These are phyloP conservation scores for Sebastes goodei DNA, from an alignment of 2,797 vertebrate genomes.

Conservation along the genomic window DNA sequence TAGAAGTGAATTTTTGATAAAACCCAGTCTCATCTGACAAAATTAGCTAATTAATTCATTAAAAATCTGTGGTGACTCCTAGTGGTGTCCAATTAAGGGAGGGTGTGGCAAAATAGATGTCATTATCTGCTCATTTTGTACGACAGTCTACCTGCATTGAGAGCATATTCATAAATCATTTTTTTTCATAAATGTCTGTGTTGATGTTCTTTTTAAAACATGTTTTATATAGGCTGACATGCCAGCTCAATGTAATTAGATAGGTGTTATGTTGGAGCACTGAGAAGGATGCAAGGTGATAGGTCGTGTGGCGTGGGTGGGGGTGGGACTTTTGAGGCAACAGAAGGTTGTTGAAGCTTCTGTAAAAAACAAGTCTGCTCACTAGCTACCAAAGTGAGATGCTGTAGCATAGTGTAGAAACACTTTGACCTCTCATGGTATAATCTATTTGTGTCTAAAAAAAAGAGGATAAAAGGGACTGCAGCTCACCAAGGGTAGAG, in stretches of 20 bases:
- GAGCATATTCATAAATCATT: neutral
- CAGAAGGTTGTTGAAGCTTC: conserved; percentile 15
- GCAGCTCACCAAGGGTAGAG: neutral
- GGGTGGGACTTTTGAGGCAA: neutral
- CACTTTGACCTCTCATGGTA: conserved; percentile 5
- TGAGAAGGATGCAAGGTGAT: neutral
- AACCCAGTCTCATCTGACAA: neutral
- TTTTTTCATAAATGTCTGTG: neutral
- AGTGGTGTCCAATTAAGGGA: neutral
- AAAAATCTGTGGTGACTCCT: neutral
- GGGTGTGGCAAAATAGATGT: neutral
- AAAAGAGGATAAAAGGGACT: neutral
- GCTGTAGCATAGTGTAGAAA: neutral
- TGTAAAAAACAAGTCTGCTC: conserved; percentile 8
- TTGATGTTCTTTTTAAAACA: neutral
- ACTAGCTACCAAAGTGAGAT: neutral
- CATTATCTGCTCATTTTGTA: neutral
- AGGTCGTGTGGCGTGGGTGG: neutral
- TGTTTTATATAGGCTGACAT: neutral
- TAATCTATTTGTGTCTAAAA: conserved; percentile 21
- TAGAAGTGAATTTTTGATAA: neutral
- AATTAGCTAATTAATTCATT: neutral
- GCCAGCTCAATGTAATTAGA: conserved; percentile 30
- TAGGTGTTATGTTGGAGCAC: neutral
- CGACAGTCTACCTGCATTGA: neutral